phyloP scores from a whole-genome alignment of 2,113 vertebrate species.

The Aleadryas rufinucha region DNA sequence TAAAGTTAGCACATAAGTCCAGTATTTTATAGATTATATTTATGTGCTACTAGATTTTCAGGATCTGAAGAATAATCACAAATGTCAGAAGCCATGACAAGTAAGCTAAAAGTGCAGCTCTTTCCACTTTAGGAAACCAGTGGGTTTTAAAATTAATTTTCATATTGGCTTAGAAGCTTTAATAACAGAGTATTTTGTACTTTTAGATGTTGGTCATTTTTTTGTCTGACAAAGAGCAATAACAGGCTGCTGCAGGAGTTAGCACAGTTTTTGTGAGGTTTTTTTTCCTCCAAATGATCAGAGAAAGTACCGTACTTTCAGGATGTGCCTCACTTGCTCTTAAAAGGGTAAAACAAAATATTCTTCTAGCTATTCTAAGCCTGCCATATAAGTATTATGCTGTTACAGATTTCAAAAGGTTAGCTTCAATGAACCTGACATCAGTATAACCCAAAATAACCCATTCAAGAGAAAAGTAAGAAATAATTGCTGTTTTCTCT shows the following conservation, averaged over 20 bases:
- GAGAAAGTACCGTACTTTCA: constrained; percentile 45
- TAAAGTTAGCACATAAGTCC: not conserved
- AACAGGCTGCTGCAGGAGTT: constrained; percentile 23
- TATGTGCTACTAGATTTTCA: not conserved
- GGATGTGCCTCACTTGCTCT: constrained; percentile 44
- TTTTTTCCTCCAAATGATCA: constrained; percentile 62
- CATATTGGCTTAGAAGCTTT: not conserved
- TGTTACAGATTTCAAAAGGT: constrained; percentile 84
- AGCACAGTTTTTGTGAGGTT: constrained; percentile 5
- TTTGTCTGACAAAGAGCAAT: constrained; percentile 16
- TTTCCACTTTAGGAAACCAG: not conserved
- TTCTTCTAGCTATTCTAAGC: constrained; percentile 56
- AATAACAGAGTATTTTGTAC: not conserved
- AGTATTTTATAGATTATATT: not conserved
- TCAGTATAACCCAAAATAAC: constrained; percentile 97
- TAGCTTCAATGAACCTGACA: constrained; percentile 88
- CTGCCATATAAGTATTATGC: constrained; percentile 76
- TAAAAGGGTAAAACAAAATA: constrained; percentile 61
- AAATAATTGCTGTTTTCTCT: constrained; percentile 99
- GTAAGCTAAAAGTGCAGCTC: not conserved
- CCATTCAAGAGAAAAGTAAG: constrained; percentile 96
- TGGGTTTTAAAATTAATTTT: not conserved
- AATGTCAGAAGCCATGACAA: not conserved
- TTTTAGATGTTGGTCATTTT: constrained; percentile 20
- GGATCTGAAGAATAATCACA: not conserved